These are phyloP conservation scores for Metallyticus violacea DNA, from an alignment of 2,888 invertebrate species.

Conservation along the genomic window DNA sequence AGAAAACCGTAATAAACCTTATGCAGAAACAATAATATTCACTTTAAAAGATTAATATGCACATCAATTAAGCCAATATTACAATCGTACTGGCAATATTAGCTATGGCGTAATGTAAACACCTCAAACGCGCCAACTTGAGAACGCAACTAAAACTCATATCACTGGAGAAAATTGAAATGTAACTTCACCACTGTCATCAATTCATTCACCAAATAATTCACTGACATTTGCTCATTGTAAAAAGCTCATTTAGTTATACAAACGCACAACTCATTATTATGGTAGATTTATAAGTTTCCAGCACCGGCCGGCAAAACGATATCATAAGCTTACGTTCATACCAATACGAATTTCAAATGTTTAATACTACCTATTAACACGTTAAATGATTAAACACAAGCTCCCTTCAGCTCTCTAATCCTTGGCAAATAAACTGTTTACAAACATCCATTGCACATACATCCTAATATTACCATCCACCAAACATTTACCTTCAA, in stretches of 20 bases:
- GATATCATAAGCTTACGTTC: constrained; percentile 37
- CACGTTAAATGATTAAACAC: background rate
- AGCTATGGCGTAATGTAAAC: background rate
- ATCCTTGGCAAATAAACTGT: background rate
- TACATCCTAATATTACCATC: constrained; percentile 46
- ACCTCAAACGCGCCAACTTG: background rate
- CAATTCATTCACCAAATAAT: background rate
- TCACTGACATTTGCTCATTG: background rate
- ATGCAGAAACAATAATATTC: background rate
- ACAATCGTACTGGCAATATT: background rate
- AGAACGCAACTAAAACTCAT: background rate
- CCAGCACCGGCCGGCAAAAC: background rate
- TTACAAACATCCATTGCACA: constrained; percentile 38
- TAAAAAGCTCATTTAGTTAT: background rate
- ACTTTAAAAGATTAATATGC: background rate
- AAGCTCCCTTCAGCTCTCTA: background rate
- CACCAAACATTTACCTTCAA: constrained; percentile 59
- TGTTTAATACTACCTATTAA: background rate
- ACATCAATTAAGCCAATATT: background rate
- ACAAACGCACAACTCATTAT: background rate
- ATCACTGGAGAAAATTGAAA: background rate
- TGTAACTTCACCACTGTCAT: background rate
- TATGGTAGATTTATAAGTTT: background rate
- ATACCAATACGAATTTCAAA: background rate
- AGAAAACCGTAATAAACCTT: background rate